phyloP scores from a whole-genome alignment of 2,797 vertebrate species.

The Aplochiton taeniatus region DNA sequence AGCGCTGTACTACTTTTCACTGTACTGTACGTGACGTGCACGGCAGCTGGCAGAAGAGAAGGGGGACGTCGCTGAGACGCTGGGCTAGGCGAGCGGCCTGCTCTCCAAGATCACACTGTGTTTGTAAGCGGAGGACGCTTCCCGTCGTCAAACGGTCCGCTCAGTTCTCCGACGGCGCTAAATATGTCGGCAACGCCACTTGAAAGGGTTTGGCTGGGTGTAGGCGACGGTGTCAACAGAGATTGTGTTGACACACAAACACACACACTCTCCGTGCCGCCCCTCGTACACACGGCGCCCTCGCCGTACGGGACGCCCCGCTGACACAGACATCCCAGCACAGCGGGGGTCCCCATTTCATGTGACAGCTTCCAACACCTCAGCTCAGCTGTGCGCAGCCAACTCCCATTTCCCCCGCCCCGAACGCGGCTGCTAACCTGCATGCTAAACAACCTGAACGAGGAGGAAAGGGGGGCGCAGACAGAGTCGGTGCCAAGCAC shows the following conservation, averaged over 20 bases:
- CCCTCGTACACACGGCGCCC: neutral
- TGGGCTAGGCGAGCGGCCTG: neutral
- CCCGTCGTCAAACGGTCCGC: neutral
- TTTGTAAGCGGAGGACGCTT: neutral
- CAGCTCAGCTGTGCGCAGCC: slow-evolving; percentile 32
- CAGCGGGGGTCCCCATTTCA: slow-evolving; percentile 49
- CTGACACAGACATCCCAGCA: slow-evolving; percentile 42
- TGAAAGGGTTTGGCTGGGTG: slow-evolving; percentile 26
- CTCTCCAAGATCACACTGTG: neutral
- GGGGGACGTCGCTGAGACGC: no score
- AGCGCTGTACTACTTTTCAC: no score
- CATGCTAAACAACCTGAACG: slow-evolving; percentile 30
- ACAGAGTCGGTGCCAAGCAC: slow-evolving; percentile 41
- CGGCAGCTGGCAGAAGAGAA: neutral
- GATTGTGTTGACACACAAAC: slow-evolving; percentile 22
- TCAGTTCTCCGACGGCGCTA: neutral
- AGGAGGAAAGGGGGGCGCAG: slow-evolving; percentile 38
- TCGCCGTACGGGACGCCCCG: slow-evolving; percentile 8
- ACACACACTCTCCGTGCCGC: neutral
- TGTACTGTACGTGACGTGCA: neutral
- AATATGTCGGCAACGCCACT: slow-evolving; percentile 16
- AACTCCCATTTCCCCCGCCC: slow-evolving; percentile 11
- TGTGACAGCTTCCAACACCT: slow-evolving; percentile 51
- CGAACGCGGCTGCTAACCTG: slow-evolving; percentile 22
- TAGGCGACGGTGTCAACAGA: slow-evolving; percentile 36